Percentiles rank a stretch among this genome's conserved stretches.
Evolutionary conservation across 2,888 invertebrate genomes (phyloP).

Genomic region (Scaptomyza tumidula): DNA sequence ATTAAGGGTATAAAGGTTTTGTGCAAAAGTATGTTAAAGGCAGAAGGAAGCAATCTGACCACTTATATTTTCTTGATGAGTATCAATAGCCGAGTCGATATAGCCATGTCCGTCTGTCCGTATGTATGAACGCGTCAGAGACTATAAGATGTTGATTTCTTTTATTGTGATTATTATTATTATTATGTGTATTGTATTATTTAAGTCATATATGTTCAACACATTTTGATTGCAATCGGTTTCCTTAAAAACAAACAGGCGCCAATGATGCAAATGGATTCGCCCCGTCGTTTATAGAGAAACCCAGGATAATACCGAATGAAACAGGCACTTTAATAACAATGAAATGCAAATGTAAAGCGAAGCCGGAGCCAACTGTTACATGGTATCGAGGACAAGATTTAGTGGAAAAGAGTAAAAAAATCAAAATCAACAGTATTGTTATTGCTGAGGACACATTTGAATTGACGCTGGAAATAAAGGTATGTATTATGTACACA

Average conservation of each 20-base stretch:
- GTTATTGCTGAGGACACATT: slow-evolving; percentile 93
- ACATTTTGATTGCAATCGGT: not conserved
- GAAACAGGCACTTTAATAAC: slow-evolving; percentile 98
- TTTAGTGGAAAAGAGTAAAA: slow-evolving; percentile 92
- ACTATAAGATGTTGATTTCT: not conserved
- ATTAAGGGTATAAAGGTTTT: too few species aligned
- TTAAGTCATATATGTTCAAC: not conserved
- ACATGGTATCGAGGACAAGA: slow-evolving; percentile 97
- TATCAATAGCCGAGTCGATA: too few species aligned
- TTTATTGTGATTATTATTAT: not conserved
- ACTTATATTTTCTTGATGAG: too few species aligned
- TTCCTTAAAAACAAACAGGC: slow-evolving; percentile 86
- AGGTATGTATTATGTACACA: slow-evolving; percentile 85
- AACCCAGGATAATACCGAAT: slow-evolving; percentile 99
- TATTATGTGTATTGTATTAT: not conserved
- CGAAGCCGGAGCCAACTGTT: slow-evolving; percentile 96
- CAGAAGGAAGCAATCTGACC: too few species aligned
- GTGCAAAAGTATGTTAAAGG: too few species aligned
- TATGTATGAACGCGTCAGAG: too few species aligned
- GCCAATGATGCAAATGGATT: slow-evolving; percentile 95
- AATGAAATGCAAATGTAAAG: slow-evolving; percentile 98
- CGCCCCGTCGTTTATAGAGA: slow-evolving; percentile 98
- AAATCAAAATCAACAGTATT: slow-evolving; percentile 92
- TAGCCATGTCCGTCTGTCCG: too few species aligned
- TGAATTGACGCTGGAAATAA: slow-evolving; percentile 92